Evolutionary conservation across 1,140 invertebrate genomes (phyloP).

Genomic region (Drosophila elegans): DNA sequence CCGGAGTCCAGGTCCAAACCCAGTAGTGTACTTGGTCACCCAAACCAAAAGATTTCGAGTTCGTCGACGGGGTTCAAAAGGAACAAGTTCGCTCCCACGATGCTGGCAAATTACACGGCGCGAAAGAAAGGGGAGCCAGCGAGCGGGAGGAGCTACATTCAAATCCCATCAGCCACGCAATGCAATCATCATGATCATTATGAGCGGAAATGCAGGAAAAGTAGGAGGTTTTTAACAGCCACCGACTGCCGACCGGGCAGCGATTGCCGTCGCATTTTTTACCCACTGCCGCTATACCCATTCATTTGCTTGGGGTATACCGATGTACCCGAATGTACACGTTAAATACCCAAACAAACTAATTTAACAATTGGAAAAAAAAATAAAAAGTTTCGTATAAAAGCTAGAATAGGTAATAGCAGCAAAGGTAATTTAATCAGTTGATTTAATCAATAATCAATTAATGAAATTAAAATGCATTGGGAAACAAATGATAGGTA

Average conservation of each 20-base stretch:
- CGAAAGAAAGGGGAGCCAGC: constrained; percentile 37
- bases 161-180: constrained; percentile 82
- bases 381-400: too few species aligned
- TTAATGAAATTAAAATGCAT: too few species aligned
- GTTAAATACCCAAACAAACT: too few species aligned
- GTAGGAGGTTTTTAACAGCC: constrained; percentile 83
- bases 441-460: too few species aligned
- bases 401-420: too few species aligned
- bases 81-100: constrained; percentile 78
- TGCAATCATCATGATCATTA: constrained; percentile 83
- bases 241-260: constrained; percentile 63
- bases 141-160: constrained; percentile 57
- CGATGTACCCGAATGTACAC: too few species aligned
- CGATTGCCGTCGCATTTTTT: constrained; percentile 61
- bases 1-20: constrained; percentile 15
- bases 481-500: too few species aligned
- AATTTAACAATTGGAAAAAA: too few species aligned
- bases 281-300: constrained; percentile 25
- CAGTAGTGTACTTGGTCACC: constrained; percentile 18
- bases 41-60: constrained; percentile 39
- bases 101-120: constrained; percentile 73
- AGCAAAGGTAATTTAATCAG: too few species aligned
- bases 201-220: constrained; percentile 82
- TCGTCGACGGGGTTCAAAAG: constrained; percentile 32
- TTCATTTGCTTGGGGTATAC: constrained; percentile 3